A percentile compares a stretch with the other conserved stretches of the same genome.
phyloP scores from a whole-genome alignment of 1,140 invertebrate genomes.

The Aphelenchoides fujianensis region DNA sequence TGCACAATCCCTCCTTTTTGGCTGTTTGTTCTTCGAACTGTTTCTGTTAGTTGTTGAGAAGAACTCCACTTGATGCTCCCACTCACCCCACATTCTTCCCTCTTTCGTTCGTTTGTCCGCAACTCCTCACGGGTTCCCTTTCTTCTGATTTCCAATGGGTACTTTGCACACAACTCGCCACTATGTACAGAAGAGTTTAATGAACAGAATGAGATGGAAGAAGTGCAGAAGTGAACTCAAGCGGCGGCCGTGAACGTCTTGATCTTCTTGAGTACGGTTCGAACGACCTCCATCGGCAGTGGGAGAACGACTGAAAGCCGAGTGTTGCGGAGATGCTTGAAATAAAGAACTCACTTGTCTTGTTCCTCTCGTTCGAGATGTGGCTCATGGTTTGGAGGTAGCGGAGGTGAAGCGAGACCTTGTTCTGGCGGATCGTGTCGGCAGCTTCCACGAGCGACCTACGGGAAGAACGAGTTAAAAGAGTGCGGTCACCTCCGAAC shows the following conservation, averaged over 20 bases:
- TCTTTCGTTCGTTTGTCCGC: no score
- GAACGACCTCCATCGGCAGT: constrained; percentile 45
- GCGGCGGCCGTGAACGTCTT: constrained; percentile 15
- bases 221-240: not conserved
- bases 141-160: no score
- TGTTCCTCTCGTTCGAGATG: constrained; percentile 52
- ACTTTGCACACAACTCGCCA: no score
- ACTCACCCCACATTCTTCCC: no score
- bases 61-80: no score
- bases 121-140: no score
- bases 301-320: no score
- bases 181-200: not conserved
- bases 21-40: not conserved
- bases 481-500: constrained; percentile 12
- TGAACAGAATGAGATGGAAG: not conserved
- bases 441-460: constrained; percentile 76
- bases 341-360: not conserved
- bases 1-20: no score
- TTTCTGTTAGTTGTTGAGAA: not conserved
- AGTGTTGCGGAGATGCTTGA: no score
- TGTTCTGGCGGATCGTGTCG: constrained; percentile 72
- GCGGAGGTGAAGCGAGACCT: constrained; percentile 54
- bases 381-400: constrained; percentile 64
- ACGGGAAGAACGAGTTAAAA: not conserved
- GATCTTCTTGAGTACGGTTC: constrained; percentile 30